These are phyloP conservation scores for Stenichneumon culpator DNA, from an alignment of 2,888 invertebrate species.

Conservation along the genomic window DNA sequence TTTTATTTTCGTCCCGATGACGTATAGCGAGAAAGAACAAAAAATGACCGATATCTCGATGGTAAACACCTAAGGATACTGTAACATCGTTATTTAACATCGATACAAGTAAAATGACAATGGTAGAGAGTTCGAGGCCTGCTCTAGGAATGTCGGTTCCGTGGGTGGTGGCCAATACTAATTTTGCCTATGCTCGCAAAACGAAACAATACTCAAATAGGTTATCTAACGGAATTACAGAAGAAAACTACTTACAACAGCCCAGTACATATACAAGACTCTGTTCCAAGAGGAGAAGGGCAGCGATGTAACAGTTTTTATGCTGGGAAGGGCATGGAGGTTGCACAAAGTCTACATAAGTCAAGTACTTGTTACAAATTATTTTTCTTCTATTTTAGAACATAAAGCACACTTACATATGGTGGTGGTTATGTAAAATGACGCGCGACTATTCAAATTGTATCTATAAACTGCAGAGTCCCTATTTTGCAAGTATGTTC, in stretches of 20 bases:
- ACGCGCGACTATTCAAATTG: conserved; percentile 21
- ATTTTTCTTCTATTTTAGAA: conserved; percentile 3
- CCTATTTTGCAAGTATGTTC: conserved; percentile 93
- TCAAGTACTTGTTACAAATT: conserved; percentile 84
- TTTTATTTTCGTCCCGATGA: conserved; percentile 63
- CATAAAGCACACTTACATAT: conserved; percentile 14
- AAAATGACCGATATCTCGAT: conserved; percentile 6
- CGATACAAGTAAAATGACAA: background rate
- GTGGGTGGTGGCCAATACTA: background rate
- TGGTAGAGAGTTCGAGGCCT: background rate
- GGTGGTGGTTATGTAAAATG: conserved; percentile 30
- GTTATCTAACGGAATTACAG: conserved; percentile 81
- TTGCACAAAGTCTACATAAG: conserved; percentile 93
- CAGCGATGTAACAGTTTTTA: conserved; percentile 91
- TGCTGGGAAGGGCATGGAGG: conserved; percentile 90
- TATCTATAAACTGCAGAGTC: conserved; percentile 86
- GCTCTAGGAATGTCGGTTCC: background rate
- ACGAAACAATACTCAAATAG: background rate
- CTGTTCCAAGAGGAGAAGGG: conserved; percentile 91
- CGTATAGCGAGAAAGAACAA: conserved; percentile 46
- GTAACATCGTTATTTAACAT: background rate
- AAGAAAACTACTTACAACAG: conserved; percentile 90
- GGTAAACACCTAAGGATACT: background rate
- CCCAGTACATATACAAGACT: conserved; percentile 92
- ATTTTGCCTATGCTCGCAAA: no score